Base-by-base conservation (phyloP, 1,140 invertebrate genomes). In the Adoxophyes honmai region DNA sequence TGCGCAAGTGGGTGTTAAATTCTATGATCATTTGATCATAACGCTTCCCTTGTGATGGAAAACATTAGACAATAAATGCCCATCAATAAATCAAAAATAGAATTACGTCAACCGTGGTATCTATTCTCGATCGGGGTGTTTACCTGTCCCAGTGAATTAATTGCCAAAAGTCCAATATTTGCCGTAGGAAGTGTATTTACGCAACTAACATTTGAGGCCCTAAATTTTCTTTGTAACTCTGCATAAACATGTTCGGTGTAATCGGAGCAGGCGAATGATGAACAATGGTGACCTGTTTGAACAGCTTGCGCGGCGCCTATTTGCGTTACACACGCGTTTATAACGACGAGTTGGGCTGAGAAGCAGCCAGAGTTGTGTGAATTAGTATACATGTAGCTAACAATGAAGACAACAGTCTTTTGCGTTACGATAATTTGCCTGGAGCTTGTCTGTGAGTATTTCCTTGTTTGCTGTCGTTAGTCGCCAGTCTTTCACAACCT, bases 281-380 rank as follows among this genome's bases (percentile, higher is more conserved):
- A 10, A 48, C 42, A 48, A 48, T 48, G 42, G 42, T 18, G 42
- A 18, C 18, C 42, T 73, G 62, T 74, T 15, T 70, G 13, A 35
- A 63, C 71, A 74, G 68, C 57, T 74, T 71, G 55, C 61, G 18
- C 53, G 7, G 18, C 10, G 10, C 9, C 48, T 65, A 35, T 71
- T 66, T 66, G 52, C 39, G 44, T 35, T 48, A 35, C n/a, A 55
- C 34, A 60, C 34, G 18, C 28, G 36, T 44, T 64, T 64, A 64
- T 63, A 71, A 64, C 55, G 57, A 62, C 57, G 55, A 38, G 37
- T 57, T 14, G 55, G 56, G 28, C 36, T 42, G 34, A 37, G 13
- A 37, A 64, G 48, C 55, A 60, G 37, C 28, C 64, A 74, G 65
- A 68, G 37, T 65, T 48, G 61, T 66, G 57, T 54, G 52, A 67